Evolutionary conservation across 1,140 invertebrate genomes (phyloP), one percentile per base, ranked within the genome.

Genomic region (Octopus sinensis): DNA sequence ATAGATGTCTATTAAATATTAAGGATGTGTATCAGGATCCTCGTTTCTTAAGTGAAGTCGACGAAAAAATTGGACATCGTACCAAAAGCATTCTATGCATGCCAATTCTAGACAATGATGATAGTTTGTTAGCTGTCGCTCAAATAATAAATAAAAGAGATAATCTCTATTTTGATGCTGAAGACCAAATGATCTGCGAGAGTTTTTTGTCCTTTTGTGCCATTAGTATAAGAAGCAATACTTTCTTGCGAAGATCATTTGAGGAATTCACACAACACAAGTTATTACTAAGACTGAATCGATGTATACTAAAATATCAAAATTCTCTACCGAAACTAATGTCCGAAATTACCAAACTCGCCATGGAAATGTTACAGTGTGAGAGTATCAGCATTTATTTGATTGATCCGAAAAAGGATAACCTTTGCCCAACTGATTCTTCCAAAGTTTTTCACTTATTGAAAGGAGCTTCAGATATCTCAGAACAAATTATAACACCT

Each of bases 161-260:
- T 52, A 88, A 86, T 9, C 86, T 87, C 79, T 86, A 88, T 77
- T 89, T 90, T 84, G 87, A 85, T 30, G 0, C 17, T n/a, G 7
- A 71, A 71, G 68, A 71, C 13, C 4, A 71, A 23, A 71, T 17
- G 4, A 7, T 98, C 76, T 98, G 98, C 90, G 92, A 94, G 12
- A 94, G 96, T 71, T 98, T 98, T 91, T 92, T 98, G 43, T 97
- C 96, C 17, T 98, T 99, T 91, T 98, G 97, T 90, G 97, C 97
- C 7, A 98, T 99, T 84, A 97, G 97, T 4, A 96, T 99, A 84
- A 96, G 98, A 90, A 98, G 98, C 91, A 97, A 97, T 53, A 96
- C 98, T 90, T 92, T 98, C 6, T 98, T 98, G 90, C 96, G 98
- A 91, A 94, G 97, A 83, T 98, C 96, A 23, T 95, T 97, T 13